Percentiles rank a stretch among this genome's conserved stretches.
phyloP scores from a whole-genome alignment of 2,888 invertebrate species.

The Trachelus stipa region DNA sequence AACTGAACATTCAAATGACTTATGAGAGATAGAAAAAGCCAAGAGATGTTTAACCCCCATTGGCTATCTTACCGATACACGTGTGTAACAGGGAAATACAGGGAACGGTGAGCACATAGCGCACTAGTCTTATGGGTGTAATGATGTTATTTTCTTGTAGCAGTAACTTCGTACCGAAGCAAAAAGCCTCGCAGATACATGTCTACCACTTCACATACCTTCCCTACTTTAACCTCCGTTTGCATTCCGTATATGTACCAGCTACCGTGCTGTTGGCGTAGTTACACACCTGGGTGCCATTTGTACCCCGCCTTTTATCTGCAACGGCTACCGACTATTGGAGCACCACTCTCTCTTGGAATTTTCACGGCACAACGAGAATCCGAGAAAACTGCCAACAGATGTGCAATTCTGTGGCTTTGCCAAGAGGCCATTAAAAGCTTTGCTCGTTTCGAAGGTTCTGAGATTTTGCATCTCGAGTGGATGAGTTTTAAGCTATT shows the following conservation, averaged over 20 bases:
- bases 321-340: neutral
- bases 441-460: neutral
- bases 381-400: neutral
- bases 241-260: constrained; percentile 49
- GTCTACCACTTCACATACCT: constrained; percentile 47
- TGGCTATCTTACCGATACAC: neutral
- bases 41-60: neutral
- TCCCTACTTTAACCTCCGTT: constrained; percentile 36
- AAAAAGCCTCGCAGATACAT: constrained; percentile 46
- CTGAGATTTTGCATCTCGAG: neutral
- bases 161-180: constrained; percentile 41
- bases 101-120: neutral
- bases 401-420: neutral
- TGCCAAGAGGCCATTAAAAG: neutral
- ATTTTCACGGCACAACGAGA: neutral
- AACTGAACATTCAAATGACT: neutral
- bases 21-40: neutral
- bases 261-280: constrained; percentile 47
- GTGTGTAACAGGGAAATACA: neutral
- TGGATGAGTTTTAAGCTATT: neutral
- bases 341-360: neutral
- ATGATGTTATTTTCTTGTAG: constrained; percentile 61
- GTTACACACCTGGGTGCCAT: constrained; percentile 43
- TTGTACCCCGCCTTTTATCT: constrained; percentile 24
- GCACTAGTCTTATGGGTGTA: constrained; percentile 44